Evolutionary conservation across 2,113 vertebrate species (phyloP), one percentile per base, ranked within the genome.

Genomic region (Sarotherodon lohbergeri): DNA sequence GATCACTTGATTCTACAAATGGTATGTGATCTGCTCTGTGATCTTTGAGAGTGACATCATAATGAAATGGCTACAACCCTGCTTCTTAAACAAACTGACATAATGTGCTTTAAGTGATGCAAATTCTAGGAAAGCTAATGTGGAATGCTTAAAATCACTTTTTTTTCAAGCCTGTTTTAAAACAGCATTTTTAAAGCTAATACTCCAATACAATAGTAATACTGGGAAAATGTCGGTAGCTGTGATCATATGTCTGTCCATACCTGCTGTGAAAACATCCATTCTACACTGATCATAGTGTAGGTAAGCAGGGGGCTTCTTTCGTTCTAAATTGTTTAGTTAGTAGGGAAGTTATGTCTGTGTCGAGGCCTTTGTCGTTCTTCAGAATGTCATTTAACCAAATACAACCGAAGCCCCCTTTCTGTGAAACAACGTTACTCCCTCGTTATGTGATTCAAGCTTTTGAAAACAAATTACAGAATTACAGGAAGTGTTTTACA

Each of bases 201-300:
- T 9, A 50, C 48, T 50, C 48, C 17, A 5, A 5, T 52, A 52
- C 48, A 19, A 52, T 52, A 52, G 50, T 52, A 52, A 52, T 19
- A 52, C 50, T 19, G 50, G 8, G 1, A 52, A 1, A 19, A 19
- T 52, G 8, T 16, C 1, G 1, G 50, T 5, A 19, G 4, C 8
- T 19, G 4, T 11, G 0, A 55, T 0, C n/a, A 22, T 54, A 0
- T 11, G 9, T 5, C 3, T 22, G 52, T 22, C n/a, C n/a, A 55
- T 0, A 55, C 52, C 52, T 55, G 48, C 4, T 19, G 17, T 52
- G 17, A 52, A 9, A 52, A 52, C 19, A 52, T 52, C 50, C 50
- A 52, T 52, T 9, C 50, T 54, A 52, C 19, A 52, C 19, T n/a
- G 9, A 10, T 10, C 19, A 52, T 52, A 52, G 4, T 52, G 19